These are phyloP conservation scores for Drosophila jambulina DNA, from an alignment of 1,140 invertebrate species.

Conservation along the genomic window DNA sequence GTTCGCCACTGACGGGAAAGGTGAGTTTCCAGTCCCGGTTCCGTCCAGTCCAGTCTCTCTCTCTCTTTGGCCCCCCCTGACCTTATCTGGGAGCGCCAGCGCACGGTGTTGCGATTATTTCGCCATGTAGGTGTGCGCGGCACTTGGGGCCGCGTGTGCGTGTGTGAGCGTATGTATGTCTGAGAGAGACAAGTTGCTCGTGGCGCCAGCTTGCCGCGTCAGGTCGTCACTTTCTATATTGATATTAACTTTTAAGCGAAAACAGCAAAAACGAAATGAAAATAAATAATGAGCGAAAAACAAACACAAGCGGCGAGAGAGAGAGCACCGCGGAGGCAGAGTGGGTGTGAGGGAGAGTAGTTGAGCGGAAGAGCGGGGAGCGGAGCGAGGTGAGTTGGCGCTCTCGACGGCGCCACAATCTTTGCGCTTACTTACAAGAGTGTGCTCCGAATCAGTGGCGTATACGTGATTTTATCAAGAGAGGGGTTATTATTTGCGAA, in stretches of 20 bases:
- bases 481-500: neutral
- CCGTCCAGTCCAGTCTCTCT: conserved; percentile 1
- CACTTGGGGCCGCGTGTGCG: conserved; percentile 7
- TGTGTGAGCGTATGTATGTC: conserved; percentile 17
- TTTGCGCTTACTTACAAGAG: conserved; percentile 70
- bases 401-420: conserved; percentile 59
- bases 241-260: conserved; percentile 84
- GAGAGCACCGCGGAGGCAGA: conserved; percentile 12
- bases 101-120: conserved; percentile 26
- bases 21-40: conserved; percentile 85
- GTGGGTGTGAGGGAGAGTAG: conserved; percentile 2
- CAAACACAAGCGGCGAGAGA: conserved; percentile 67
- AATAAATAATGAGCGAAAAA: conserved; percentile 83
- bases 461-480: conserved; percentile 7
- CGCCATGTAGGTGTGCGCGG: conserved; percentile 26
- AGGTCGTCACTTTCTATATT: conserved; percentile 83
- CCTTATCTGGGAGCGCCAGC: conserved; percentile 4
- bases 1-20: conserved; percentile 91
- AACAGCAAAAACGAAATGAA: conserved; percentile 82
- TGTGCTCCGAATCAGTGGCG: conserved; percentile 46
- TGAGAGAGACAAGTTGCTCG: conserved; percentile 55
- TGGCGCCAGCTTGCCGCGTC: conserved; percentile 81
- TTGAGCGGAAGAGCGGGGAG: conserved; percentile 14
- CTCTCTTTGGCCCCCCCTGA: neutral
- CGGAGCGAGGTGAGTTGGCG: conserved; percentile 49